These are phyloP conservation scores for Drosophila sp. DNA, from an alignment of 1,140 invertebrate genomes.

Conservation along the genomic window DNA sequence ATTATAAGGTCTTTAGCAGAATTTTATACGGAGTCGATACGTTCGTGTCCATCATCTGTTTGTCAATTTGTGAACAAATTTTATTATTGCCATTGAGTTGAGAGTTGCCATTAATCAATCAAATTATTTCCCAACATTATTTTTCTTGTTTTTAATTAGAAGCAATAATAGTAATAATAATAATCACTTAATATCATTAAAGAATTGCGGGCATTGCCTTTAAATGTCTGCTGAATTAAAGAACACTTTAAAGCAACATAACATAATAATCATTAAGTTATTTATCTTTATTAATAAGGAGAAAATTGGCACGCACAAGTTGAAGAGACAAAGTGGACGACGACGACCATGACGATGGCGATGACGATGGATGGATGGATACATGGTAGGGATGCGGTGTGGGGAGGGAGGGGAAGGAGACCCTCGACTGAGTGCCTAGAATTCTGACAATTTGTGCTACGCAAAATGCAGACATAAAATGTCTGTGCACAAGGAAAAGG, in stretches of 20 bases:
- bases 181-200: slow-evolving; percentile 51
- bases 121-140: background rate
- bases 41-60: no score
- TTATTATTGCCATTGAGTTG: no score
- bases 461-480: slow-evolving; percentile 80
- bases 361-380: slow-evolving; percentile 3
- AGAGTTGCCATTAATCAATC: background rate
- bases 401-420: background rate
- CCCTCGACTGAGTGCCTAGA: slow-evolving; percentile 48
- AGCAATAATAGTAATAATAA: slow-evolving; percentile 2
- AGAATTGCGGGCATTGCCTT: slow-evolving; percentile 33
- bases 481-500: slow-evolving; percentile 28
- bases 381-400: background rate
- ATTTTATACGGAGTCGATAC: no score
- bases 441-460: slow-evolving; percentile 72
- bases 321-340: slow-evolving; percentile 50
- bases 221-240: slow-evolving; percentile 70
- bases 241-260: slow-evolving; percentile 66
- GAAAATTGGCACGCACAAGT: slow-evolving; percentile 79
- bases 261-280: slow-evolving; percentile 79
- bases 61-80: no score
- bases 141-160: background rate
- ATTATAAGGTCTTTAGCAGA: no score
- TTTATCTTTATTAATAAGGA: slow-evolving; percentile 82
- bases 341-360: slow-evolving; percentile 32